Base-by-base conservation (phyloP, 2,113 vertebrate species). In the Opisthocomus hoazin region DNA sequence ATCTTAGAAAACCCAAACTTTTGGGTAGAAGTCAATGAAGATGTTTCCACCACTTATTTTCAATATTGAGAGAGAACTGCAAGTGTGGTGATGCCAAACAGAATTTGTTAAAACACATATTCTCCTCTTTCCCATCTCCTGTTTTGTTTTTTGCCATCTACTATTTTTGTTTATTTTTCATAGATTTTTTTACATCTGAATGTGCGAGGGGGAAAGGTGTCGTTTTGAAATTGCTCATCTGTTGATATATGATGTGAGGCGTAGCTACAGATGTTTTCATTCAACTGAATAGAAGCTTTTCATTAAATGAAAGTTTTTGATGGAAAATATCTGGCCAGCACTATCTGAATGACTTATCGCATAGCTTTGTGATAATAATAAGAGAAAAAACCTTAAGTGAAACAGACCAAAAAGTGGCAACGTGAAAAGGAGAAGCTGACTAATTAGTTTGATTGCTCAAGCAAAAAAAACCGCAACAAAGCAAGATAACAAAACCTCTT, bases 361-460 rank as follows among this genome's bases (percentile, higher is more conserved):
- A 50, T 45, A 58, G 43, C n/a, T 83, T 57, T 83, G 63, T 74
- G 75, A 60, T 73, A 65, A 69, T 66, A 92, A 27, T 51, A 69
- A 77, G n/a, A 94, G 29, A 64, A 79, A 85, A 87, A 95, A 18
- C 1, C 17, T 66, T 41, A 78, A 83, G 66, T 65, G 32, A 91
- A 94, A 75, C 68, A 70, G 68, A 86, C 18, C 39, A 90, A 56
- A 68, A 89, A 84, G 50, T 32, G 51, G 20, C 68, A 63, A 22
- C 19, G 24, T 90, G 68, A 90, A 76, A 76, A 90, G 24, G n/a
- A 87, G 54, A 83, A 87, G 36, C 79, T 48, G 69, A 75, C 43
- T 89, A 78, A 92, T 96, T 76, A 39, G 41, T 88, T 93, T 81
- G 80, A 89, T 84, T 51, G 24, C 61, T 95, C 73, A 60, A 81